Conservation (phyloP, 2,888 invertebrate genomes). For the Dorcus hopei region DNA sequence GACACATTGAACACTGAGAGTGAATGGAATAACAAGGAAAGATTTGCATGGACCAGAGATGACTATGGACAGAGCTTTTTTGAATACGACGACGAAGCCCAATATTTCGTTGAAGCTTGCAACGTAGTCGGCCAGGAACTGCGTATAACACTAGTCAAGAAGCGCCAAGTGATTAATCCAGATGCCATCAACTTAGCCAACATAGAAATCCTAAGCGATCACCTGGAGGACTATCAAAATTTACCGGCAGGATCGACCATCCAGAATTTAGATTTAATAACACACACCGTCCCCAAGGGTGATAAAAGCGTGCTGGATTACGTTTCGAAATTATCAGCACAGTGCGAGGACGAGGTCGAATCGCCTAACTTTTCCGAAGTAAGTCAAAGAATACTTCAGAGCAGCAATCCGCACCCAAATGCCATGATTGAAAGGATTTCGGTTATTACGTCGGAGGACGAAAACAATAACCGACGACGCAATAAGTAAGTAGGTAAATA, state of each 20-base stretch:
- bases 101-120: slow-evolving; percentile 7
- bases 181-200: not conserved
- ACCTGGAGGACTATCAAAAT: not conserved
- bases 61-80: no score
- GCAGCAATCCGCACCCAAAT: no score
- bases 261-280: no score
- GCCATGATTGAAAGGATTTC: no score
- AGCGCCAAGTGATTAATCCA: not conserved
- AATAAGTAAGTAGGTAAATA: no score
- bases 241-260: not conserved
- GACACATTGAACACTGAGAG: not conserved
- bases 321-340: no score
- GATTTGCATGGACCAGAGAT: not conserved
- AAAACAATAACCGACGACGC: no score
- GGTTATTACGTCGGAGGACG: no score
- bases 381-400: no score
- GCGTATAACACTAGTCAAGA: not conserved
- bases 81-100: slow-evolving; percentile 5
- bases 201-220: not conserved
- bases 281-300: no score
- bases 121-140: slow-evolving; percentile 8
- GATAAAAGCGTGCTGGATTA: no score
- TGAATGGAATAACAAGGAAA: not conserved
- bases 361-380: not conserved
- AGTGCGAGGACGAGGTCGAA: not conserved